Evolutionary conservation across 2,797 vertebrate species (phyloP).

Genomic region (Gallinago solitaria): DNA sequence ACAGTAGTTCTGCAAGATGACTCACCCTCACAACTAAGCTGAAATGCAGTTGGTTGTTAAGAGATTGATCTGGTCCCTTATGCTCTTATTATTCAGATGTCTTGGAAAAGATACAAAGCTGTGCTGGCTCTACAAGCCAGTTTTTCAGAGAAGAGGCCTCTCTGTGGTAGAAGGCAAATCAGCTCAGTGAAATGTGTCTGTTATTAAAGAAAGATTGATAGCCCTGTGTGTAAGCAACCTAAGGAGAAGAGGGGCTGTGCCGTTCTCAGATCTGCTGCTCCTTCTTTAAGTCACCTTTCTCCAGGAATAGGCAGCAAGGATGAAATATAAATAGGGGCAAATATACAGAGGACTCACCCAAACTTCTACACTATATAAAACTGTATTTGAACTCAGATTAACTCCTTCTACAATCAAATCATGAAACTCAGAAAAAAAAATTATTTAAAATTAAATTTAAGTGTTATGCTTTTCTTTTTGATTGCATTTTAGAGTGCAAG

Average conservation of each 20-base stretch:
- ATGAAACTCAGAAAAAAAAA: neutral
- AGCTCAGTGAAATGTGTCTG: neutral
- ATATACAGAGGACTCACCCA: neutral
- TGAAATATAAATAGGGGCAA: neutral
- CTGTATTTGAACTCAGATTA: neutral
- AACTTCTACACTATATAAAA: neutral
- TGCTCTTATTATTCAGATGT: neutral
- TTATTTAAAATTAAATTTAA: neutral
- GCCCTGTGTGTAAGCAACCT: neutral
- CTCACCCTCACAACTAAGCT: neutral
- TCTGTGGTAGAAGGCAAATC: neutral
- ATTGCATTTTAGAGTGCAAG: neutral
- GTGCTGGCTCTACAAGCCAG: neutral
- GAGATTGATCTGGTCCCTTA: neutral
- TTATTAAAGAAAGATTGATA: neutral
- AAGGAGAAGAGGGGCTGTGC: neutral
- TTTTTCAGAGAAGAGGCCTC: neutral
- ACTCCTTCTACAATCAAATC: neutral
- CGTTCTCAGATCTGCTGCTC: neutral
- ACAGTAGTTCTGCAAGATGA: neutral
- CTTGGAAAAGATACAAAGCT: neutral
- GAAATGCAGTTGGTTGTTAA: neutral
- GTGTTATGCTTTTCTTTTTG: neutral
- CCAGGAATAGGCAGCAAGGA: neutral
- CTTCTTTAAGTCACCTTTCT: neutral